Base-by-base conservation (phyloP, 2,113 vertebrate species). In the Machaerirhynchus nigripectus region DNA sequence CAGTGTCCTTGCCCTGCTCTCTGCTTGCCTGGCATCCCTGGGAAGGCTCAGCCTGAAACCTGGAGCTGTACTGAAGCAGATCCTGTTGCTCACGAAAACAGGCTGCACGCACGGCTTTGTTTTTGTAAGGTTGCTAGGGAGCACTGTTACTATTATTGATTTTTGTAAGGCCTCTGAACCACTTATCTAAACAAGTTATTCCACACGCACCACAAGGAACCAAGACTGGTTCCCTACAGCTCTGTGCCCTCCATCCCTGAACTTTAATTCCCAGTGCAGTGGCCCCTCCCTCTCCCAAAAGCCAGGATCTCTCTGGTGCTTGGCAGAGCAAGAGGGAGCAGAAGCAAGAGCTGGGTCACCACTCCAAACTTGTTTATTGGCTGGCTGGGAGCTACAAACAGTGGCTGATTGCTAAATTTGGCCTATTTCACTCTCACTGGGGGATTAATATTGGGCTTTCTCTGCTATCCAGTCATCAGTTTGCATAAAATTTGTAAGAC, bases 151-250 rank as follows among this genome's bases (percentile, higher is more conserved):
- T 93, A 90, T 90, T 88, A 93, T 33, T 75, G 86, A 87, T 80
- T 90, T 88, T 46, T 96, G 74, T 57, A 69, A 95, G 90, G 88
- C 35, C 68, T 93, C 88, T 71, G 71, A 93, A 93, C 71, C 63
- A 80, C 90, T 93, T 94, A 94, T 39, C 92, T 88, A 95, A 97
- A 96, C 93, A 96, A 95, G 95, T 89, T 89, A 91, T 87, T 87
- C 89, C 73, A 67, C 0, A 7, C 0, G 0, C 73, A 81, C 42
- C 76, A 59, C 42, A 71, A 90, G 83, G 35, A 96, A 78, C 1
- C 24, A 81, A 78, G 84, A 63, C 88, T 70, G 63, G n/a, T n/a
- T 89, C 67, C 87, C 93, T 68, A 7, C 79, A 80, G 85, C 73
- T 81, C 68, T 69, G 55, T 22, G 44, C 52, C 73, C 89, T 89